phyloP scores from a whole-genome alignment of 2,888 invertebrate genomes.

The Cylloceria caligata region DNA sequence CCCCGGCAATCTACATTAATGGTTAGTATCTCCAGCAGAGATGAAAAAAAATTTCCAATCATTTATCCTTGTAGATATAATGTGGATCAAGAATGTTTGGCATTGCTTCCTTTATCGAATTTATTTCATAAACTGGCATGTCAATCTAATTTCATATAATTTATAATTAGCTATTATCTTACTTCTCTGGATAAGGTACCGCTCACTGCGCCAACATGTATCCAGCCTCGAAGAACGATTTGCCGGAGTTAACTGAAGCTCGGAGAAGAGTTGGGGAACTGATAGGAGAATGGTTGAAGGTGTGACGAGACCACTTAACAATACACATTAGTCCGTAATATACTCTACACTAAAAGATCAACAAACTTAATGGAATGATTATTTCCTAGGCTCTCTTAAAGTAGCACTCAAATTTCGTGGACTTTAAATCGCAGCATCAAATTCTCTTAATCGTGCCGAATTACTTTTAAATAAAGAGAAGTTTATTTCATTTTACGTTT shows the following conservation, averaged over 20 bases:
- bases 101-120: too few species aligned
- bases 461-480: conserved; percentile 6
- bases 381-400: conserved; percentile 44
- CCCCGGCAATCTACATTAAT: conserved; percentile 91
- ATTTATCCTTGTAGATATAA: too few species aligned
- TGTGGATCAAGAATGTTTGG: too few species aligned
- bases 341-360: not conserved
- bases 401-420: conserved; percentile 33
- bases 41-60: too few species aligned
- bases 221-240: conserved; percentile 89
- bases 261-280: conserved; percentile 87
- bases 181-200: conserved; percentile 89
- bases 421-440: conserved; percentile 28
- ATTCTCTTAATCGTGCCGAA: not conserved
- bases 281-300: conserved; percentile 87
- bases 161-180: not conserved
- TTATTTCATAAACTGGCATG: too few species aligned
- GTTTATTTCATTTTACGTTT: conserved; percentile 5
- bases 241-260: conserved; percentile 89
- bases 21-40: conserved; percentile 85
- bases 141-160: too few species aligned
- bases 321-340: not conserved
- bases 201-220: conserved; percentile 98
- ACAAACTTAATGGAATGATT: too few species aligned
- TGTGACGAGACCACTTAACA: conserved; percentile 46